These are phyloP conservation scores for Drosophila heteroneura DNA, from an alignment of 2,888 invertebrate species.

Conservation along the genomic window DNA sequence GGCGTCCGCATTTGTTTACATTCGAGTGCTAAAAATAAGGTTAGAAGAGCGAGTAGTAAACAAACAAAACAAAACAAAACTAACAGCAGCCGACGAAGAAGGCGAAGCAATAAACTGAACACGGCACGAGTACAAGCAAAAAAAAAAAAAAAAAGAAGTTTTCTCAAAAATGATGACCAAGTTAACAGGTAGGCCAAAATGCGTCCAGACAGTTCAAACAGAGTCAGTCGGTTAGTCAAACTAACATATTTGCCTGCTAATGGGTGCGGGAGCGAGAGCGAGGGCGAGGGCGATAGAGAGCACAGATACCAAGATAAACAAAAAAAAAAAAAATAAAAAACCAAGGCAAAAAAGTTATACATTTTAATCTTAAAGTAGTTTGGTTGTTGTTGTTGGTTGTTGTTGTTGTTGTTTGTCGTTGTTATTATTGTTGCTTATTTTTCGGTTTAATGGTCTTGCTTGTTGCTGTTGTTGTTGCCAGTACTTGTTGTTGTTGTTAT, in stretches of 20 bases:
- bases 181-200: constrained; percentile 51
- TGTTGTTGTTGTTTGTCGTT: background rate
- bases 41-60: constrained; percentile 31
- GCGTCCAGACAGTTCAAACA: constrained; percentile 19
- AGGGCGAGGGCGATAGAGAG: background rate
- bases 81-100: background rate
- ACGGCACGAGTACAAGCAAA: constrained; percentile 24
- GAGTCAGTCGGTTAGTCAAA: constrained; percentile 24
- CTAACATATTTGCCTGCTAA: constrained; percentile 11
- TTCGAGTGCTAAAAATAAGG: constrained; percentile 50
- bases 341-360: constrained; percentile 37
- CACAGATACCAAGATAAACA: constrained; percentile 2
- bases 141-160: constrained; percentile 5
- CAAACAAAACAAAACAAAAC: constrained; percentile 10
- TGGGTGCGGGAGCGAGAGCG: constrained; percentile 1
- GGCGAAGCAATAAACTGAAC: constrained; percentile 9
- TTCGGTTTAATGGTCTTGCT: constrained; percentile 56
- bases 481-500: constrained; percentile 19
- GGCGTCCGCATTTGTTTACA: constrained; percentile 50
- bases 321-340: constrained; percentile 2
- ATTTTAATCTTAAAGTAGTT: constrained; percentile 66
- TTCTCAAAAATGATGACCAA: constrained; percentile 24
- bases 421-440: constrained; percentile 42
- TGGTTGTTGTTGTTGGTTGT: constrained; percentile 14
- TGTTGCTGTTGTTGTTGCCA: constrained; percentile 11